These are phyloP conservation scores for Promerops cafer DNA, from an alignment of 2,113 vertebrate species.

Conservation along the genomic window DNA sequence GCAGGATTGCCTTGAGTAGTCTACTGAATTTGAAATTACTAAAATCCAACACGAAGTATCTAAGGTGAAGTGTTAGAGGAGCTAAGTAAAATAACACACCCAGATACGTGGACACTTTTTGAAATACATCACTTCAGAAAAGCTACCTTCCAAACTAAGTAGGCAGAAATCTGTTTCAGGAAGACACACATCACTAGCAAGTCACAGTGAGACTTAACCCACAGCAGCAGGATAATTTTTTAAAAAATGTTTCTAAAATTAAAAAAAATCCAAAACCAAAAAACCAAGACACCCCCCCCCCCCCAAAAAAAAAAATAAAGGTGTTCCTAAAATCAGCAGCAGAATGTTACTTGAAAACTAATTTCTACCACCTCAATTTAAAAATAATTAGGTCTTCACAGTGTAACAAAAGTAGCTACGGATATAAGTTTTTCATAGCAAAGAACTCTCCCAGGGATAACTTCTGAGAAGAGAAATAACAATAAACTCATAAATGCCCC, in stretches of 20 bases:
- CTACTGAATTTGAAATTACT: not conserved
- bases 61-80: not conserved
- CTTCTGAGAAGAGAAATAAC: not conserved
- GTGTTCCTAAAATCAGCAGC: not conserved
- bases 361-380: not conserved
- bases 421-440: not conserved
- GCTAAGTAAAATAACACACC: not conserved
- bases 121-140: not conserved
- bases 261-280: not conserved
- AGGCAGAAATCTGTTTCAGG: not conserved
- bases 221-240: not conserved
- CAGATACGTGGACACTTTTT: fast-evolving
- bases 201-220: not conserved
- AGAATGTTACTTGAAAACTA: not conserved
- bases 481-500: not conserved
- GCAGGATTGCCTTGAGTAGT: not conserved
- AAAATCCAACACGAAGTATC: not conserved
- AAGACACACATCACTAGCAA: not conserved
- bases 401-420: not conserved
- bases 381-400: not conserved
- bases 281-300: fast-evolving
- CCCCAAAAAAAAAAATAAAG: not conserved
- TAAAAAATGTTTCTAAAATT: not conserved
- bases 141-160: not conserved
- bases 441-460: not conserved